These are phyloP conservation scores for Ctenodactylus gundi DNA, from an alignment of 2,113 vertebrate species.

Conservation along the genomic window DNA sequence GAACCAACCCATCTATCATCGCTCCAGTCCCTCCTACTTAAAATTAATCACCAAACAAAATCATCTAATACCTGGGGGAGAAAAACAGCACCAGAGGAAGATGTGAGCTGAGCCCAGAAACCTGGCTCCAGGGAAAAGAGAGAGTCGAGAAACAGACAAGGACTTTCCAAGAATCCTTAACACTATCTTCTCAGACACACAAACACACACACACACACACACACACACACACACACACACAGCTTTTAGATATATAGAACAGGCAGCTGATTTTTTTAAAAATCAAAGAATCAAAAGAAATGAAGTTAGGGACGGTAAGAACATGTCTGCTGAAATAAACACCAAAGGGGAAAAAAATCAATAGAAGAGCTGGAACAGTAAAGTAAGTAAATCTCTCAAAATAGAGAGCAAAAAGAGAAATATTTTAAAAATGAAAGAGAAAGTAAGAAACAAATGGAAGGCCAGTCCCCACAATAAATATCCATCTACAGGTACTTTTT, in stretches of 20 bases:
- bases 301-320: slow-evolving; percentile 7
- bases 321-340: slow-evolving; percentile 3
- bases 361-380: background rate
- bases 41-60: background rate
- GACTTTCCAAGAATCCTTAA: background rate
- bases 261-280: background rate
- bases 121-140: background rate
- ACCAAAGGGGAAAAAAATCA: background rate
- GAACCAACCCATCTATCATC: background rate
- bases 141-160: background rate
- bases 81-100: background rate
- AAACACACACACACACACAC: too few relatives aligned
- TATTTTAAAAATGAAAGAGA: background rate
- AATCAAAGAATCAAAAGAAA: slow-evolving; percentile 16
- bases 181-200: background rate
- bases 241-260: background rate
- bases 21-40: background rate
- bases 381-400: background rate
- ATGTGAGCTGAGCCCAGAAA: background rate
- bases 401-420: background rate
- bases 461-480: background rate
- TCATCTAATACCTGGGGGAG: background rate
- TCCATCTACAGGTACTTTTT: background rate
- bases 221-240: too few relatives aligned
- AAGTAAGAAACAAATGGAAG: background rate